These are phyloP conservation scores for Phymatocera aterrima DNA, from an alignment of 2,888 invertebrate species.

Conservation along the genomic window DNA sequence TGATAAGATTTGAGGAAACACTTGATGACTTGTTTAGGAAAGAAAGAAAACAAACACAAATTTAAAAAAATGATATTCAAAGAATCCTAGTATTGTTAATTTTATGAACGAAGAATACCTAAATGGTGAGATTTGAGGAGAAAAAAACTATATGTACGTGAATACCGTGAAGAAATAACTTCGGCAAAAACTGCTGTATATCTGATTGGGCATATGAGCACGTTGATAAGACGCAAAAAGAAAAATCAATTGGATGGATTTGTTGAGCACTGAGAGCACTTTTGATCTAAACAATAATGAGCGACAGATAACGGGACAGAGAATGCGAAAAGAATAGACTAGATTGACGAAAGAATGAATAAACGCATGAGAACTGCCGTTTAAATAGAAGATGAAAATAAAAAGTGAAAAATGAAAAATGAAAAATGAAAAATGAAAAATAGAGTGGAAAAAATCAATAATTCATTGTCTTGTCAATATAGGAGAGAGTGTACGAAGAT, in stretches of 20 bases:
- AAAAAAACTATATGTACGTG: not conserved
- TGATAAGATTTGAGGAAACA: conserved; percentile 11
- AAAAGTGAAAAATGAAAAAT: not conserved
- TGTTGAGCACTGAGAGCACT: conserved; percentile 23
- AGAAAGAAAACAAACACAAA: conserved; percentile 43
- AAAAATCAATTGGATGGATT: conserved; percentile 31
- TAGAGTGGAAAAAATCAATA: conserved; percentile 60
- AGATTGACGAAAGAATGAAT: no score
- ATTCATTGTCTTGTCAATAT: conserved; percentile 64
- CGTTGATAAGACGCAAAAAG: no score
- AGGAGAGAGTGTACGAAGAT: conserved; percentile 71
- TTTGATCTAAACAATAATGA: conserved; percentile 19
- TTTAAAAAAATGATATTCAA: conserved; percentile 49
- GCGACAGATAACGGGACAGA: conserved; percentile 14
- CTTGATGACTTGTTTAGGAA: not conserved
- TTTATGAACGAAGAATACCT: not conserved
- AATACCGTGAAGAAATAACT: not conserved
- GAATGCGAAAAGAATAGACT: no score
- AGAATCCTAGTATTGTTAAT: conserved; percentile 39
- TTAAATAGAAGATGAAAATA: not conserved
- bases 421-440: conserved; percentile 47
- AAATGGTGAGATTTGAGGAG: not conserved
- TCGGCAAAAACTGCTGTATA: not conserved
- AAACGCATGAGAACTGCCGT: conserved; percentile 29
- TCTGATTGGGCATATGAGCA: conserved; percentile 39